These are phyloP conservation scores for Melangyna quadrimaculata DNA, from an alignment of 2,888 invertebrate genomes.

Conservation along the genomic window DNA sequence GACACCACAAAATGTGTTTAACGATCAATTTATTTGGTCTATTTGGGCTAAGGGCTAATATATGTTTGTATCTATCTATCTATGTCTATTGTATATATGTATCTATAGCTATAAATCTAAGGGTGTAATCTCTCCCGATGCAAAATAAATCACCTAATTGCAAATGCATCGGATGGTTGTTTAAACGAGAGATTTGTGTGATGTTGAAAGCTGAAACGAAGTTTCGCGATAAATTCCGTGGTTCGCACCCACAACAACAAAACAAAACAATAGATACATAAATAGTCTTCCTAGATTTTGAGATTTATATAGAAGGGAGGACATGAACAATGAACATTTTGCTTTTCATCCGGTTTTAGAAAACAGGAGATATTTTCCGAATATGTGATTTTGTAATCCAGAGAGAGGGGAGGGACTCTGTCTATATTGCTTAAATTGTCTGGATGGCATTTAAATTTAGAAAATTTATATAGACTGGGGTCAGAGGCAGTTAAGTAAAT, in stretches of 20 bases:
- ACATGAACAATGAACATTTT: neutral
- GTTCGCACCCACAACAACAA: constrained; percentile 6
- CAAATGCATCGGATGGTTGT: neutral
- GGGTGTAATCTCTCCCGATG: neutral
- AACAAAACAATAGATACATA: neutral
- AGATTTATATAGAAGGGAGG: neutral
- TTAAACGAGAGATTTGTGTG: constrained; percentile 43
- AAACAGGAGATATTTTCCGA: neutral
- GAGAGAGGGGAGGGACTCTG: neutral
- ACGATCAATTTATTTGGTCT: constrained; percentile 57
- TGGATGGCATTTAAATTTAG: neutral
- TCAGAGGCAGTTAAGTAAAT: neutral
- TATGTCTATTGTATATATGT: neutral
- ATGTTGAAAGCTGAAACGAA: constrained; percentile 9
- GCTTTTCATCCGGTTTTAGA: neutral
- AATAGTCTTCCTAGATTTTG: neutral
- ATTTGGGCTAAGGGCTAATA: constrained; percentile 5
- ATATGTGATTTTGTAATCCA: neutral
- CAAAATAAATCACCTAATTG: constrained; percentile 59
- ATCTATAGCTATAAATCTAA: constrained; percentile 5
- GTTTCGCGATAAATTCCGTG: constrained; percentile 34
- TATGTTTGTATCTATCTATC: neutral
- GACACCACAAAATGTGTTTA: constrained; percentile 51
- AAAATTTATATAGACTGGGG: neutral
- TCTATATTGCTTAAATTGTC: neutral